A percentile compares a stretch with the other conserved stretches of the same genome.
Evolutionary conservation across 2,113 vertebrate species (phyloP).

Genomic region (Setophaga coronata): DNA sequence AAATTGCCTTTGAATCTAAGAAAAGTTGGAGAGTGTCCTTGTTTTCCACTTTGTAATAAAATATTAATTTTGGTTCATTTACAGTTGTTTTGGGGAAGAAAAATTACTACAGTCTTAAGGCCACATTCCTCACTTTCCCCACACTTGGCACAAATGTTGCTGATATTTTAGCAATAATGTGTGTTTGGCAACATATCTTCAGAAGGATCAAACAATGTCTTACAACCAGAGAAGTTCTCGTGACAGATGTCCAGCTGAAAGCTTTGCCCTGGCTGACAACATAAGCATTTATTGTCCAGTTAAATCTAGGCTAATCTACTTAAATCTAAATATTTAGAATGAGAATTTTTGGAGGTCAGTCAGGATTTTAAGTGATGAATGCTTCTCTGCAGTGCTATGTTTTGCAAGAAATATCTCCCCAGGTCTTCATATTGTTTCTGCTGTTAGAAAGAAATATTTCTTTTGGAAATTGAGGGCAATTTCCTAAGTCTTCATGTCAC

Average conservation of each 20-base stretch:
- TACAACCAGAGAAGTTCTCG: background rate
- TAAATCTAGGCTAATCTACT: background rate
- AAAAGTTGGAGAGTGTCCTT: background rate
- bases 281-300: background rate
- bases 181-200: background rate
- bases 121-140: background rate
- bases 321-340: background rate
- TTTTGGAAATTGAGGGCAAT: background rate
- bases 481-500: background rate
- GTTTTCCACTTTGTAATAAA: background rate
- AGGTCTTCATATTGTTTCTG: background rate
- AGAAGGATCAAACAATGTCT: constrained; percentile 1
- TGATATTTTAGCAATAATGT: constrained; percentile 20
- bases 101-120: background rate
- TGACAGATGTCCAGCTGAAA: background rate
- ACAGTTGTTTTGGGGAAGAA: background rate
- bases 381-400: background rate
- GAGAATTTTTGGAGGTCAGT: background rate
- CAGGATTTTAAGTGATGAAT: background rate
- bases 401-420: background rate
- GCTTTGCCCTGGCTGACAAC: background rate
- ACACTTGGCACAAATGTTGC: background rate
- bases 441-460: background rate
- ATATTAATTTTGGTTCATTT: constrained; percentile 23
- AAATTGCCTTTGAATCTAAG: background rate